A percentile compares a stretch with the other conserved stretches of the same genome.
These are phyloP conservation scores for Phaethornis superciliosus DNA, from an alignment of 2,113 vertebrate species.

Conservation along the genomic window DNA sequence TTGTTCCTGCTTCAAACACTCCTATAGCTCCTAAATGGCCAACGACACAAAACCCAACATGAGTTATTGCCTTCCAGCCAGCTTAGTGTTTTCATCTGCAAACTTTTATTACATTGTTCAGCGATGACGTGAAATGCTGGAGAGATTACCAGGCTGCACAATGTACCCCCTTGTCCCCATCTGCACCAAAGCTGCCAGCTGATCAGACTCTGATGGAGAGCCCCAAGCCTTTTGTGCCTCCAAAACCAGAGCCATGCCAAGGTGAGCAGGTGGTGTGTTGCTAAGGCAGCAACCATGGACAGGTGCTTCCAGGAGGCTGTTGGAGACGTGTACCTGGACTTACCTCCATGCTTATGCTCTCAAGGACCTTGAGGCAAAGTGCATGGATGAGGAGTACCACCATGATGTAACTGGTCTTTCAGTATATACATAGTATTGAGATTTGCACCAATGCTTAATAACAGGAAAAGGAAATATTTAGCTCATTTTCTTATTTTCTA, in stretches of 20 bases:
- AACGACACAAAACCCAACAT: conserved; percentile 58
- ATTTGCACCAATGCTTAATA: background rate
- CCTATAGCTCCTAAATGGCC: conserved; percentile 53
- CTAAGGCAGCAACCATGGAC: fast-evolving
- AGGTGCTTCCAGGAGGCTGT: conserved; percentile 8
- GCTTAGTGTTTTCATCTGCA: conserved; percentile 70
- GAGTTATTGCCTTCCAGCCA: conserved; percentile 64
- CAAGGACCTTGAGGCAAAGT: background rate
- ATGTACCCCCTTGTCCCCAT: conserved; percentile 26
- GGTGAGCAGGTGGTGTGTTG: background rate
- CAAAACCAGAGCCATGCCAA: background rate
- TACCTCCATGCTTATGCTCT: background rate
- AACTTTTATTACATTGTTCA: conserved; percentile 71
- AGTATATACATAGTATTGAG: background rate
- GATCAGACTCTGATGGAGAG: background rate
- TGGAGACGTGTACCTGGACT: background rate
- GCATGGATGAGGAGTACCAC: background rate
- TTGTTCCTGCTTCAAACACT: conserved; percentile 37
- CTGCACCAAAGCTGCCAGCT: conserved; percentile 19
- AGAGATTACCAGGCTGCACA: conserved; percentile 17
- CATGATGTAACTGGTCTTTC: background rate
- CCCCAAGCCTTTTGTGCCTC: background rate
- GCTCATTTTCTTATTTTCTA: background rate
- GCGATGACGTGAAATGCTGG: conserved; percentile 52
- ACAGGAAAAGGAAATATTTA: background rate